Evolutionary conservation across 2,888 invertebrate species (phyloP).

Genomic region (Sympetrum striolatum): DNA sequence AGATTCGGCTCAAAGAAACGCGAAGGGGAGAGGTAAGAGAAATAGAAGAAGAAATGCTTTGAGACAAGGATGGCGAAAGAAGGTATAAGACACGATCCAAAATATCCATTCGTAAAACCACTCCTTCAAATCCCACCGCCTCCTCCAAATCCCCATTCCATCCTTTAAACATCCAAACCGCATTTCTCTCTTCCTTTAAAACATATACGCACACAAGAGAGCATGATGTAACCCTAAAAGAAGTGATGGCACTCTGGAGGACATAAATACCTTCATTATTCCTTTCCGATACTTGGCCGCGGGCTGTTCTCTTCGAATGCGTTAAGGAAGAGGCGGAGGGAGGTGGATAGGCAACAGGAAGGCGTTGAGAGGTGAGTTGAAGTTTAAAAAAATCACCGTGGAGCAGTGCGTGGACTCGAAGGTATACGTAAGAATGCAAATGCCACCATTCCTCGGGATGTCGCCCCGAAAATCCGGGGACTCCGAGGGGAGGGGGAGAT

Average conservation of each 20-base stretch:
- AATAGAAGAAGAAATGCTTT: not conserved
- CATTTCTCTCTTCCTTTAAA: not conserved
- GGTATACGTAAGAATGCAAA: not conserved
- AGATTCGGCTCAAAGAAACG: not conserved
- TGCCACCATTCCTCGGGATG: not conserved
- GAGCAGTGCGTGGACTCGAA: not conserved
- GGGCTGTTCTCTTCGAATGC: not conserved
- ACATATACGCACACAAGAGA: not conserved
- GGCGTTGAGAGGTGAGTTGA: not conserved
- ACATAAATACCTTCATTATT: conserved; percentile 43
- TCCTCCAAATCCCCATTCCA: not conserved
- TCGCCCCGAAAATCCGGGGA: not conserved
- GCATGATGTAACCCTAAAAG: conserved; percentile 31
- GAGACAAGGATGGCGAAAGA: not conserved
- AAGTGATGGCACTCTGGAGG: conserved; percentile 28
- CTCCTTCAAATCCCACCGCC: not conserved
- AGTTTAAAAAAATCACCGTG: not conserved
- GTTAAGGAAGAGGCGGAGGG: not conserved
- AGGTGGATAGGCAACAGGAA: not conserved
- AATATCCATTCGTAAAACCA: not conserved
- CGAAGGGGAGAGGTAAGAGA: not conserved
- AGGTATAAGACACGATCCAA: not conserved
- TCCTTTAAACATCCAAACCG: not conserved
- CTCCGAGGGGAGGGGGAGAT: not conserved
- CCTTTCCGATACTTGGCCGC: not conserved